Evolutionary conservation across 2,797 vertebrate genomes (phyloP).

Genomic region (Gadopsis marmoratus): DNA sequence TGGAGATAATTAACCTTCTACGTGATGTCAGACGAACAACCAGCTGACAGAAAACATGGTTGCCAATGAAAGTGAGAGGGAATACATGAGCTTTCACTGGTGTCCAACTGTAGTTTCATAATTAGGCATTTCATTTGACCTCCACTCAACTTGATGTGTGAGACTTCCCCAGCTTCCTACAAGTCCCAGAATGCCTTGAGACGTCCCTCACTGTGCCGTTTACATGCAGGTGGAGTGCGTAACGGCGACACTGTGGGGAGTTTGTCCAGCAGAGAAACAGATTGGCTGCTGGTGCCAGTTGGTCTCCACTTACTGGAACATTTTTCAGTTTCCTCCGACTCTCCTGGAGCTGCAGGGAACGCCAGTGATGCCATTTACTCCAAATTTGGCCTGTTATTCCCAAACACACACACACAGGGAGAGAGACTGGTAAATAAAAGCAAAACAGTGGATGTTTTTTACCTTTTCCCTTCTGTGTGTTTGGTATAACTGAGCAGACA

Average conservation of each 20-base stretch:
- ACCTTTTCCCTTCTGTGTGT: neutral
- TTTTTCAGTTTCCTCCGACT: neutral
- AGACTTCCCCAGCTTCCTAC: neutral
- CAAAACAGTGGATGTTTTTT: neutral
- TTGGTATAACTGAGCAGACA: neutral
- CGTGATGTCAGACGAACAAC: too few relatives aligned
- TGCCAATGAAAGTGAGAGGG: too few relatives aligned
- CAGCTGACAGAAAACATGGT: too few relatives aligned
- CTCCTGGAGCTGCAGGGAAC: neutral
- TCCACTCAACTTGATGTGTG: too few relatives aligned
- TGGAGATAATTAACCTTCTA: neutral
- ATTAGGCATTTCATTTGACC: too few relatives aligned
- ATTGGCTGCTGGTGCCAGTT: neutral
- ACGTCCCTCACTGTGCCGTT: neutral
- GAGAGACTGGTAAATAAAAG: neutral
- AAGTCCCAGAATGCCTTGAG: slow-evolving; percentile 27
- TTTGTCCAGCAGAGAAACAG: slow-evolving; percentile 20
- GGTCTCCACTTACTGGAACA: slow-evolving; percentile 5
- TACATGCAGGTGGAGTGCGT: neutral
- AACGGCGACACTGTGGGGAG: rapidly evolving
- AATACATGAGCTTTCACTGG: too few relatives aligned
- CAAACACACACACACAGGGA: neutral
- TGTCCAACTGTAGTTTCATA: too few relatives aligned
- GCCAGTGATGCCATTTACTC: neutral
- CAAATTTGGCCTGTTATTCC: neutral